Evolutionary conservation across 2,797 vertebrate genomes (phyloP).

Genomic region (Neosilurus hyrtlii): DNA sequence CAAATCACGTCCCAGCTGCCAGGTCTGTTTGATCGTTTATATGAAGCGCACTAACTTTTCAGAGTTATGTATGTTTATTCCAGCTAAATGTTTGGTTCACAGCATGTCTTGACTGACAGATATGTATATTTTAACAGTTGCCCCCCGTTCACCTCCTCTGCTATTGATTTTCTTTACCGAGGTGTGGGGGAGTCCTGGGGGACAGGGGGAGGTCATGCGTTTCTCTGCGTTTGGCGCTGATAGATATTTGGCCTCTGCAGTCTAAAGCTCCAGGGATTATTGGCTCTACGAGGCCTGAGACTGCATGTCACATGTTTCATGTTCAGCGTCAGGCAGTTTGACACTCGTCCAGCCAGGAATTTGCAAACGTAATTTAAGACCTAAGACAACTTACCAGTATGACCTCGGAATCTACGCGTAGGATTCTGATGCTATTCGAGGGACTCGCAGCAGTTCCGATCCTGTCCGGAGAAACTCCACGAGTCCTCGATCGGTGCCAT

Average conservation of each 20-base stretch:
- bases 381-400: conserved; percentile 11
- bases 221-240: conserved; percentile 44
- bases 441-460: not conserved
- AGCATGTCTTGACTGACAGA: conserved; percentile 53
- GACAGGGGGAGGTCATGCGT: conserved; percentile 46
- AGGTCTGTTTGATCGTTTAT: conserved; percentile 27
- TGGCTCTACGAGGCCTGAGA: conserved; percentile 27
- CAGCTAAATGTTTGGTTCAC: conserved; percentile 48
- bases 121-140: conserved; percentile 56
- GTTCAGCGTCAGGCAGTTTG: conserved; percentile 36
- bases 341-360: conserved; percentile 30
- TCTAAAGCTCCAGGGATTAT: conserved; percentile 44
- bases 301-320: conserved; percentile 40
- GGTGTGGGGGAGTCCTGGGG: conserved; percentile 44
- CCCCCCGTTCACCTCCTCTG: conserved; percentile 31
- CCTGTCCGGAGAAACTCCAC: not conserved
- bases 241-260: conserved; percentile 50
- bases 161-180: conserved; percentile 46
- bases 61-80: conserved; percentile 33
- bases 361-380: conserved; percentile 24
- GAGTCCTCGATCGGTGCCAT: conserved; percentile 9
- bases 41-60: conserved; percentile 33
- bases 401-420: not conserved
- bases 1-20: conserved; percentile 8
- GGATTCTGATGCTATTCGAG: not conserved